Conservation (phyloP, 1,140 invertebrate genomes). For the Akabosia matsudoensis region DNA sequence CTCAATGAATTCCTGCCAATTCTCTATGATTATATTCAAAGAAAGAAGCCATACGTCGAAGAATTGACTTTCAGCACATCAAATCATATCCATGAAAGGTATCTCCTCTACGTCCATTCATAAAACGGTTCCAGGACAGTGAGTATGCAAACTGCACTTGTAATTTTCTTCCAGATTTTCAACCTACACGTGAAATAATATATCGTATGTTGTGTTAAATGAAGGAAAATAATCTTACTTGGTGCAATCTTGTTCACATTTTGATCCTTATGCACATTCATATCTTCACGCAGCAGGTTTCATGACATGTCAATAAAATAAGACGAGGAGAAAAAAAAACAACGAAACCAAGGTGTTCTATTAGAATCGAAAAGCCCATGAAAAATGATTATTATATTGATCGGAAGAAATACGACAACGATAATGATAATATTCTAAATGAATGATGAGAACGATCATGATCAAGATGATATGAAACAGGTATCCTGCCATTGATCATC, state of each 20-base stretch:
- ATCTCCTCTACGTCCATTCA: too few relatives aligned
- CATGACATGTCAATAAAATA: conserved; percentile 10
- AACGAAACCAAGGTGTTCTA: conserved; percentile 7
- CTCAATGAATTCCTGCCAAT: neutral
- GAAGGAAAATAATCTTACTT: neutral
- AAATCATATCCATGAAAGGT: too few relatives aligned
- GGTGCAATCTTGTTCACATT: neutral
- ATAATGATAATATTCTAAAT: neutral
- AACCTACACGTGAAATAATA: too few relatives aligned
- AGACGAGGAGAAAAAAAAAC: too few relatives aligned
- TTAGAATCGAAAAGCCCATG: conserved; percentile 11
- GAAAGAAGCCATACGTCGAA: neutral
- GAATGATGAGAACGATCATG: neutral
- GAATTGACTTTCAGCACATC: neutral
- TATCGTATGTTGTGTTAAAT: too few relatives aligned
- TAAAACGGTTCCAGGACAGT: too few relatives aligned
- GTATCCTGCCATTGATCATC: neutral
- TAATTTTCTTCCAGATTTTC: too few relatives aligned
- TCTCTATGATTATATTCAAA: neutral
- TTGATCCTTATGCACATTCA: neutral
- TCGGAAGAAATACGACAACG: neutral
- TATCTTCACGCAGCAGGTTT: conserved; percentile 3
- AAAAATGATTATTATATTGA: conserved; percentile 19
- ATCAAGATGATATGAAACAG: too few relatives aligned
- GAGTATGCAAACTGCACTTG: too few relatives aligned